Evolutionary conservation across 2,113 vertebrate genomes (phyloP), one percentile per base, ranked within the genome.

Genomic region (Halichoerus grypus): DNA sequence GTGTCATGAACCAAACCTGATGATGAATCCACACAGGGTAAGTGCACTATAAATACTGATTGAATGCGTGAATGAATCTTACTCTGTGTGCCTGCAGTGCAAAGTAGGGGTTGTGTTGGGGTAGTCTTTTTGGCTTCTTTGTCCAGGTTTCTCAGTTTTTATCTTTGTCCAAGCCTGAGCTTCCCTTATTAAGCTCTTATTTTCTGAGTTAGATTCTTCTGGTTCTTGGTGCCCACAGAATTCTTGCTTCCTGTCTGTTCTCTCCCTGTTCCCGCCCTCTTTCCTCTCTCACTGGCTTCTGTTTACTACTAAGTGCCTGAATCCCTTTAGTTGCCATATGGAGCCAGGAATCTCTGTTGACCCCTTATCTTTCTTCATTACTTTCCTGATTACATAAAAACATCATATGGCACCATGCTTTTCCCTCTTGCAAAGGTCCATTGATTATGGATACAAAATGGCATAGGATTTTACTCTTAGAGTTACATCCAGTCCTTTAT

Each of bases 191-290:
- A 76, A 95, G 28, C 31, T 86, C 31, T 65, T 84, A 31, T 5
- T 96, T 93, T 72, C 39, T 18, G 15, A 79, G 81, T 94, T 92
- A 89, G 88, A 81, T 92, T 85, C 72, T 89, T 28, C 26, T 88
- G 31, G 14, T 21, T 90, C 49, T 87, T 82, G 22, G 12, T 90
- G 21, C 67, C 24, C 67, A 69, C 6, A 59, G 5, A 51, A 74
- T 71, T 74, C 72, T 59, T 87, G 65, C 24, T 88, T 94, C 15
- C 18, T 53, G 19, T 26, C 33, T 79, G 1, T 59, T 90, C 93
- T 79, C 55, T 39, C 42, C n/a, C 26, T 88, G 0, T 81, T 80
- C 12, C 57, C 3, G 42, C 55, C 18, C 11, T 61, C 26, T 77
- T 13, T 72, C 39, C 49, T 69, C 61, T 59, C 22, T 51, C 57